Base-by-base conservation (phyloP, 2,888 invertebrate genomes). In the Coenonympha glycerion region DNA sequence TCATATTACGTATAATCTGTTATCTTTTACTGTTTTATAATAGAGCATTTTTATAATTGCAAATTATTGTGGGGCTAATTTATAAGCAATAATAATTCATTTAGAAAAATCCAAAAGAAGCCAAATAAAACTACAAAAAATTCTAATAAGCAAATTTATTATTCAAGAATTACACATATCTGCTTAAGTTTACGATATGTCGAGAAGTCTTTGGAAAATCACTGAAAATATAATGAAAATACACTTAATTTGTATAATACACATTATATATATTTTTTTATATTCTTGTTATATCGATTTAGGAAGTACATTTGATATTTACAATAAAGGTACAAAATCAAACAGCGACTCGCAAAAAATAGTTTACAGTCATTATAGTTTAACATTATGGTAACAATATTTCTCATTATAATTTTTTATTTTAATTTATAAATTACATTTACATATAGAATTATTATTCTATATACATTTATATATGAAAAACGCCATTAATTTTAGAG, bases 141-240 rank as follows among this genome's bases (percentile, higher is more conserved):
- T 80, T 79, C 81, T 73, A 77, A 81, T 70, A 78, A 81, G 80
- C 82, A 82, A 79, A 75, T 84, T 82, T 85, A 83, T 84, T 84
- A 63, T 66, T 62, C 72, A 75, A 76, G 76, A 80, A 78, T 68
- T 79, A 81, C 79, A 84, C 74, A 74, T 79, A 76, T 71, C 71
- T 55, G 63, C 71, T 77, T 79, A 79, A 73, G 70, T 66, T 76
- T 72, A 82, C 80, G 85, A 86, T 84, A 84, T 84, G 83, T 83
- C 73, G 76, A 83, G 79, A 85, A 83, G 80, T 83, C 81, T 83
- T 83, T 72, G 69, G 73, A 79, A 75, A 78, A 76, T 78, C 66
- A 76, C 73, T 60, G 64, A 77, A 75, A 71, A 63, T 60, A 68
- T 58, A 58, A 31, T 15, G 55, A 46, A n/a, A 34, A 45, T 26